Percentiles rank a stretch among this genome's conserved stretches.
phyloP scores from a whole-genome alignment of 2,797 vertebrate species.

The Pipistrellus kuhlii region DNA sequence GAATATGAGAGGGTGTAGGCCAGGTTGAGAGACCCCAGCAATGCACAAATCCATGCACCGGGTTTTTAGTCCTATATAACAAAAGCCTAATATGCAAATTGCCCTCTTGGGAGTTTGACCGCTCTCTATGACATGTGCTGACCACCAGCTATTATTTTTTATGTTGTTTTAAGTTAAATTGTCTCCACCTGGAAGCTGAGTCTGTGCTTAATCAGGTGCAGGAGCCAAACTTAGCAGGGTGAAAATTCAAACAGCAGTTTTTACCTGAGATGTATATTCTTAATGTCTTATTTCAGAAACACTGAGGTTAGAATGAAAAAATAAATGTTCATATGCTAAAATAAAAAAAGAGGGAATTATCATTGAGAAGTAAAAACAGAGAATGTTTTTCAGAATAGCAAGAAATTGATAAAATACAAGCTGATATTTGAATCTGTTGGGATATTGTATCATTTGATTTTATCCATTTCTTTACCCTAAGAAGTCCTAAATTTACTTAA shows the following conservation, averaged over 20 bases:
- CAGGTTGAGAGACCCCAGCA: too few species aligned
- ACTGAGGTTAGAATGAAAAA: not conserved
- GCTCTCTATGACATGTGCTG: too few species aligned
- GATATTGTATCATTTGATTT: not conserved
- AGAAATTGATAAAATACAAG: not conserved
- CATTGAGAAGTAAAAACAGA: not conserved
- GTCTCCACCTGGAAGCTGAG: too few species aligned
- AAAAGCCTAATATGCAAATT: too few species aligned
- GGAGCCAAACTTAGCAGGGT: too few species aligned
- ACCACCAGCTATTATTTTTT: not conserved
- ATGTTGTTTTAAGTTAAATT: not conserved
- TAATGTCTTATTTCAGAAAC: not conserved
- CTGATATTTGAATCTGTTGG: accelerated
- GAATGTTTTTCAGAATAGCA: not conserved
- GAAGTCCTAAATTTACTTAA: not conserved
- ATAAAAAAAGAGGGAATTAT: not conserved
- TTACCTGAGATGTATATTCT: too few species aligned
- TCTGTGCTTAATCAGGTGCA: too few species aligned
- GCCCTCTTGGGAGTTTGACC: too few species aligned
- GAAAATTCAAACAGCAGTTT: too few species aligned
- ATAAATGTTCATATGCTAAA: not conserved
- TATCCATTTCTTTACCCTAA: not conserved
- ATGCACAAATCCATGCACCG: too few species aligned
- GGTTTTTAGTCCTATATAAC: too few species aligned
- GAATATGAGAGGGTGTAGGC: too few species aligned